Conservation (phyloP, 1,140 invertebrate species). For the Bombus ignitus region DNA sequence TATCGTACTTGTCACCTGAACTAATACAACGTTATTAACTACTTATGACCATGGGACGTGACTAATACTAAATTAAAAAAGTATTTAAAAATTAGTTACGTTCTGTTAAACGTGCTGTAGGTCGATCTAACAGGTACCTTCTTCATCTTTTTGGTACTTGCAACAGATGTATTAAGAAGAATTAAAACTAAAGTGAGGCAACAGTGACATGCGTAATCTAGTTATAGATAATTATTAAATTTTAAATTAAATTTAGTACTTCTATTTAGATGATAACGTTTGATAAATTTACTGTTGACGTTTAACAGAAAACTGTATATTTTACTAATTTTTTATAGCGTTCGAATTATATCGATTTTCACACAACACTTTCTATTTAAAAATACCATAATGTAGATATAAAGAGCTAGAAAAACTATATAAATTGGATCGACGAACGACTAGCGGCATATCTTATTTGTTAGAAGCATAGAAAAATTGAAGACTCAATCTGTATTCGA, state of each 20-base stretch:
- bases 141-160: neutral
- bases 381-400: slow-evolving; percentile 8
- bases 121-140: slow-evolving; percentile 57
- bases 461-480: slow-evolving; percentile 8
- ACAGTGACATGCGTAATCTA: neutral
- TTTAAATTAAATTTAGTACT: slow-evolving; percentile 17
- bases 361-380: neutral
- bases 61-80: slow-evolving; percentile 46
- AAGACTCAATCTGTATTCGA: slow-evolving; percentile 34
- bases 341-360: slow-evolving; percentile 13
- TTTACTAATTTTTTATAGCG: slow-evolving; percentile 29
- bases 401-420: neutral
- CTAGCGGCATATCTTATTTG: slow-evolving; percentile 7
- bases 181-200: neutral
- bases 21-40: slow-evolving; percentile 57
- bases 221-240: neutral
- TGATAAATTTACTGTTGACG: slow-evolving; percentile 25
- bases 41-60: slow-evolving; percentile 58
- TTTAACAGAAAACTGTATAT: slow-evolving; percentile 14
- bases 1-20: slow-evolving; percentile 59
- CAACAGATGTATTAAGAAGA: slow-evolving; percentile 15
- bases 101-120: slow-evolving; percentile 67
- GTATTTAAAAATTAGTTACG: slow-evolving; percentile 59
- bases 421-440: neutral
- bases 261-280: slow-evolving; percentile 10